Conservation (phyloP, 2,888 invertebrate species). For the Drosophila imparisetae region DNA sequence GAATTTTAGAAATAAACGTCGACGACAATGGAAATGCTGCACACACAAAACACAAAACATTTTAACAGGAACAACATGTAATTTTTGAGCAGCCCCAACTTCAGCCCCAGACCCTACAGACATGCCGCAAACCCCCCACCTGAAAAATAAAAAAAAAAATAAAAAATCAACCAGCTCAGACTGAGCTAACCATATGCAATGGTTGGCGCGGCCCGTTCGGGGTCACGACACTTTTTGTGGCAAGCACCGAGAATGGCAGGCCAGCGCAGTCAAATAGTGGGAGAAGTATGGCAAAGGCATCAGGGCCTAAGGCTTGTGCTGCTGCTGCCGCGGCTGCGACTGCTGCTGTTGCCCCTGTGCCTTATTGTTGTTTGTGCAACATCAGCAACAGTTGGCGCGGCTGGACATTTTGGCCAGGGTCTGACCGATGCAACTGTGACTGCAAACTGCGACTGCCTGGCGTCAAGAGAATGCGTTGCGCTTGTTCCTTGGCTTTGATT, state of each 20-base stretch:
- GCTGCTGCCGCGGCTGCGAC: slow-evolving; percentile 30
- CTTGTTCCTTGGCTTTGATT: slow-evolving; percentile 80
- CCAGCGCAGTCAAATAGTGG: slow-evolving; percentile 74
- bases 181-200: slow-evolving; percentile 75
- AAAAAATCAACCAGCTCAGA: slow-evolving; percentile 22
- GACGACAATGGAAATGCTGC: slow-evolving; percentile 73
- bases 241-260: slow-evolving; percentile 61
- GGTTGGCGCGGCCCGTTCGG: slow-evolving; percentile 63
- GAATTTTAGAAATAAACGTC: slow-evolving; percentile 71
- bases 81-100: slow-evolving; percentile 64
- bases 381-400: slow-evolving; percentile 63
- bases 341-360: slow-evolving; percentile 47
- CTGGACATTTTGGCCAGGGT: slow-evolving; percentile 70
- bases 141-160: slow-evolving; percentile 16
- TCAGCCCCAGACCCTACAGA: slow-evolving; percentile 40
- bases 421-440: slow-evolving; percentile 57
- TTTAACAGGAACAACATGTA: slow-evolving; percentile 79
- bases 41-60: slow-evolving; percentile 73
- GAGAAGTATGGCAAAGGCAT: slow-evolving; percentile 79
- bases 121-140: slow-evolving; percentile 52
- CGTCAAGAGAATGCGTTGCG: slow-evolving; percentile 80
- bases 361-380: slow-evolving; percentile 65
- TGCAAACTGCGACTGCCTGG: slow-evolving; percentile 73
- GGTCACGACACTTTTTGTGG: slow-evolving; percentile 84
- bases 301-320: slow-evolving; percentile 57